Conservation (phyloP, 1,140 invertebrate species). For the Macrobrachium rosenbergii region DNA sequence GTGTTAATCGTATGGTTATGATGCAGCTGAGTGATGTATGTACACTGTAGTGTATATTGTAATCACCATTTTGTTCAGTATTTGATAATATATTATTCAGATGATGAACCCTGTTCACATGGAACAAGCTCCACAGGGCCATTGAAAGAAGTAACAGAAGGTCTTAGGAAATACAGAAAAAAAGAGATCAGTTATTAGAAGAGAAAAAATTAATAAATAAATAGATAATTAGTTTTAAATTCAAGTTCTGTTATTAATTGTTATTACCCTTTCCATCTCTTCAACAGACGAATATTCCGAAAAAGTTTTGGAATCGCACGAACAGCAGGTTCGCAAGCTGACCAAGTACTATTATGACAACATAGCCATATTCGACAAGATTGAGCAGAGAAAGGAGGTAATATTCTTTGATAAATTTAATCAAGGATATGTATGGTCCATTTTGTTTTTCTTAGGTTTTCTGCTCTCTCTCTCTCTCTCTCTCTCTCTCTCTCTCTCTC, state of each 20-base stretch:
- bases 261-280: slow-evolving; percentile 51
- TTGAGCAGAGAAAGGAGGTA: slow-evolving; percentile 41
- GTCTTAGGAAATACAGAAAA: too few relatives aligned
- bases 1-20: too few relatives aligned
- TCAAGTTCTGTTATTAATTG: neutral
- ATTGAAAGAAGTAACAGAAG: too few relatives aligned
- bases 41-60: too few relatives aligned
- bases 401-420: neutral
- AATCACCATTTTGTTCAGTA: too few relatives aligned
- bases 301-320: slow-evolving; percentile 81
- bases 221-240: neutral
- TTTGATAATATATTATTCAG: too few relatives aligned
- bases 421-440: neutral
- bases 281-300: slow-evolving; percentile 78
- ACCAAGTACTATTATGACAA: slow-evolving; percentile 79
- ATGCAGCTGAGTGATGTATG: too few relatives aligned
- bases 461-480: neutral
- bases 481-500: too few relatives aligned
- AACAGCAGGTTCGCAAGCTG: slow-evolving; percentile 80
- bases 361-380: slow-evolving; percentile 73
- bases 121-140: too few relatives aligned
- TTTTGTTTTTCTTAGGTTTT: neutral
- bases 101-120: too few relatives aligned
- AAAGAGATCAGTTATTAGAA: too few relatives aligned
- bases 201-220: neutral